Evolutionary conservation across 2,113 vertebrate species (phyloP).

Genomic region (Sisor rabdophorus): DNA sequence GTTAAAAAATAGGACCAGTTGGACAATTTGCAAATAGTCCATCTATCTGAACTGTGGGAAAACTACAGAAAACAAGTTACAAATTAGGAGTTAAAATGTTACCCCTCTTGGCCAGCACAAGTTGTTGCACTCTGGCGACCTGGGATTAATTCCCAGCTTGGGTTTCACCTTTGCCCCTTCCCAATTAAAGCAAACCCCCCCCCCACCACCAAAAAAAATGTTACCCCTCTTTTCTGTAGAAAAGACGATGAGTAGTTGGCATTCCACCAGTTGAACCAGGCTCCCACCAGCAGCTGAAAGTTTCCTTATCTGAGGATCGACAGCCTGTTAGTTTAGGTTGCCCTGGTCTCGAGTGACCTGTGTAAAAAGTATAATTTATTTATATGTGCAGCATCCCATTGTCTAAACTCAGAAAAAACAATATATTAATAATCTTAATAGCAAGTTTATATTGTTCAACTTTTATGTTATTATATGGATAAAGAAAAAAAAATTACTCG

Average conservation of each 20-base stretch:
- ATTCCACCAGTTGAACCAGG: constrained; percentile 79
- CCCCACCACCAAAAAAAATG: too few relatives aligned
- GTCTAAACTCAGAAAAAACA: not conserved
- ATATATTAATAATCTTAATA: not conserved
- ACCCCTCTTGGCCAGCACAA: too few relatives aligned
- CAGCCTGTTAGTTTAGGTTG: constrained; percentile 77
- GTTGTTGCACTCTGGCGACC: too few relatives aligned
- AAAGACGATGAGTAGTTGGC: constrained; percentile 76
- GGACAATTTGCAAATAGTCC: constrained; percentile 26
- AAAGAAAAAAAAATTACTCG: not conserved
- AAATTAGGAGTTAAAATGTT: not conserved
- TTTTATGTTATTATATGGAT: too few relatives aligned
- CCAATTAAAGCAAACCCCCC: too few relatives aligned
- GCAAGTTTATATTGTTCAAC: not conserved
- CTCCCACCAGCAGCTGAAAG: constrained; percentile 89
- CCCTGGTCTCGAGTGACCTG: constrained; percentile 78
- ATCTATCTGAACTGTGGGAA: not conserved
- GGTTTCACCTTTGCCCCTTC: too few relatives aligned
- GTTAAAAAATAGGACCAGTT: constrained; percentile 6
- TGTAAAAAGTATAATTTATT: not conserved
- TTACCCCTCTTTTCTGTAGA: constrained; percentile 80
- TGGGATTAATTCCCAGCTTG: too few relatives aligned
- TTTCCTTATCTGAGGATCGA: constrained; percentile 84
- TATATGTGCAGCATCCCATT: not conserved
- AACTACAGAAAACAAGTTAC: not conserved